Conservation (phyloP, 2,888 invertebrate species). For the Elegia similella region DNA sequence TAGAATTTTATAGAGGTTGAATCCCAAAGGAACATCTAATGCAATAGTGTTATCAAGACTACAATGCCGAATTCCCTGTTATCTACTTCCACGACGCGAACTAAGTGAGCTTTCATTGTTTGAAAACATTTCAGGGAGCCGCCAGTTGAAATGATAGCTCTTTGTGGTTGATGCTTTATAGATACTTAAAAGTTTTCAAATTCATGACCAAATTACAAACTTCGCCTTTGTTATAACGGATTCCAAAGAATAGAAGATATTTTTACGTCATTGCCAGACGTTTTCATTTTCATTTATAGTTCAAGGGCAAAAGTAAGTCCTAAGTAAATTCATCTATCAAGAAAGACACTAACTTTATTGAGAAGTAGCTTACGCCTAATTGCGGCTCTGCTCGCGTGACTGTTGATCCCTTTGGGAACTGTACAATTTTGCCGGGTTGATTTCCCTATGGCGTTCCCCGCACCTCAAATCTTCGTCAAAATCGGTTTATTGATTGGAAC, state of each 20-base stretch:
- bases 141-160: constrained; percentile 1
- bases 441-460: too few relatives aligned
- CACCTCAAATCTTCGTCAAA: too few relatives aligned
- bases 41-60: background rate
- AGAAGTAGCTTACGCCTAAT: too few relatives aligned
- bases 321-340: background rate
- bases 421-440: too few relatives aligned
- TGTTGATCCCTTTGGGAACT: too few relatives aligned
- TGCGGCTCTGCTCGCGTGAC: too few relatives aligned
- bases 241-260: constrained; percentile 1
- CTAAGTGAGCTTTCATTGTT: constrained; percentile 1
- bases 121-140: background rate
- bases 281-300: background rate
- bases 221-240: constrained; percentile 11
- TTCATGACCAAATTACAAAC: constrained; percentile 13
- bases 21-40: background rate
- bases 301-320: background rate
- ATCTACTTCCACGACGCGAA: background rate
- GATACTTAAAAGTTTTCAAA: constrained; percentile 16
- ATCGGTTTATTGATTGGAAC: too few relatives aligned
- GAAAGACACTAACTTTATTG: too few relatives aligned
- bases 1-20: background rate
- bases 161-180: constrained; percentile 13
- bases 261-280: constrained; percentile 7
- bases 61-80: background rate